phyloP scores from a whole-genome alignment of 2,888 invertebrate species.

The Beris morrisii region DNA sequence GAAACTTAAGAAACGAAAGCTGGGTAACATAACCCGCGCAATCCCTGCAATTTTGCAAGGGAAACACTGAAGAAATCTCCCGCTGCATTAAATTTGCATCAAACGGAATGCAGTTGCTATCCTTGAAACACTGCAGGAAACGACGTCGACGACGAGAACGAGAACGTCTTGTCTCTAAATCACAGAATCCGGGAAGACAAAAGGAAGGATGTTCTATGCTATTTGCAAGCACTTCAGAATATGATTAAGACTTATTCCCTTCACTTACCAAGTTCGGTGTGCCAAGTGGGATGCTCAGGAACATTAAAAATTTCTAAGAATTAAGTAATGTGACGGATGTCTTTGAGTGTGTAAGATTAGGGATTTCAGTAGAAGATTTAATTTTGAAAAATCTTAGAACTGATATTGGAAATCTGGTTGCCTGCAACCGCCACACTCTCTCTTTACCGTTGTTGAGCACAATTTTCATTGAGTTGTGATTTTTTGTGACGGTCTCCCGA shows the following conservation, averaged over 20 bases:
- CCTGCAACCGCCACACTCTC: no score
- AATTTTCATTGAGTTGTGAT: no score
- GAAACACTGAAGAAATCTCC: not conserved
- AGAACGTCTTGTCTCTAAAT: not conserved
- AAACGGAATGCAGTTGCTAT: constrained; percentile 12
- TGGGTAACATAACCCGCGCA: not conserved
- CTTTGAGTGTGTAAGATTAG: no score
- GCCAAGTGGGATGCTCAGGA: no score
- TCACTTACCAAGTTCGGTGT: no score
- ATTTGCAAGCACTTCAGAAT: constrained; percentile 4
- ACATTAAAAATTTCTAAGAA: no score
- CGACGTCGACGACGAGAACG: not conserved
- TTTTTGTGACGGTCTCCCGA: no score
- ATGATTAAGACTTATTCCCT: constrained; percentile 10
- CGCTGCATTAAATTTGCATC: constrained; percentile 15
- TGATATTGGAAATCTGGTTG: no score
- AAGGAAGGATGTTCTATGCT: not conserved
- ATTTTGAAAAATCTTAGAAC: no score
- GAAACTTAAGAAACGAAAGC: not conserved
- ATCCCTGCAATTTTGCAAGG: not conserved
- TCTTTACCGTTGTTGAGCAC: no score
- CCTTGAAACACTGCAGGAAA: not conserved
- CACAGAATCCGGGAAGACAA: constrained; percentile 1
- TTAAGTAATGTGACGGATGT: no score
- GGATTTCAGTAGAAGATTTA: no score